Base-by-base conservation (phyloP, 1,140 invertebrate species). In the Brachystomella parvula region DNA sequence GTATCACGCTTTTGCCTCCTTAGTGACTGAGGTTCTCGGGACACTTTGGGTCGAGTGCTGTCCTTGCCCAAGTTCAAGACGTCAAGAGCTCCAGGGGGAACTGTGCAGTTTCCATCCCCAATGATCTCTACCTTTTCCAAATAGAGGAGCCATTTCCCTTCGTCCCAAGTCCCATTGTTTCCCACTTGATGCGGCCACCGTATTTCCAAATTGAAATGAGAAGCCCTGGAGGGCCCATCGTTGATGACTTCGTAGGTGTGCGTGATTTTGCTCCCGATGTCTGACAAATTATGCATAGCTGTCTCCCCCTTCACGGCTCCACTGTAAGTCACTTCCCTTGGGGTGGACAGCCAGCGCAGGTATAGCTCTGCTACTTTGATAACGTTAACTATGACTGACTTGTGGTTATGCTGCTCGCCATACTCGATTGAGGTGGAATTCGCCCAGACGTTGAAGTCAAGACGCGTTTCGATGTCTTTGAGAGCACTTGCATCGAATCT, bases 211-310 rank as follows among this genome's bases (percentile, higher is more conserved):
- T 86, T 83, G 0, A 95, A 80, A 32, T 83, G 83, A 6, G 85
- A 83, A 1, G 94, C 87, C 74, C 85, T 83, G 84, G 90, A 94
- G 0, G 92, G 89, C 1, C 94, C 94, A 69, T 86, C 83, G 73
- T 96, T 96, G 74, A 84, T 87, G 80, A 94, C 85, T 79, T 88
- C 84, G 76, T 92, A 97, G 29, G 85, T 88, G 74, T 98, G 94
- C 3, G 84, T 82, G 0, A 96, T 83, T 76, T 84, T 83, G 2
- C 87, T 85, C 3, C 94, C 94, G 65, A 96, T 85, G 74, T 96
- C 89, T 67, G 90, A 87, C 70, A 92, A 83, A 74, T 86, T 83
- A 74, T 84, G 85, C 77, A 96, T 90, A 6, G 86, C 87, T 28
- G 87, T 88, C 77, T 93, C 89, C 2, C 89, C 90, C 66, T 86